Evolutionary conservation across 2,113 vertebrate genomes (phyloP).

Genomic region (Bos taurus): DNA sequence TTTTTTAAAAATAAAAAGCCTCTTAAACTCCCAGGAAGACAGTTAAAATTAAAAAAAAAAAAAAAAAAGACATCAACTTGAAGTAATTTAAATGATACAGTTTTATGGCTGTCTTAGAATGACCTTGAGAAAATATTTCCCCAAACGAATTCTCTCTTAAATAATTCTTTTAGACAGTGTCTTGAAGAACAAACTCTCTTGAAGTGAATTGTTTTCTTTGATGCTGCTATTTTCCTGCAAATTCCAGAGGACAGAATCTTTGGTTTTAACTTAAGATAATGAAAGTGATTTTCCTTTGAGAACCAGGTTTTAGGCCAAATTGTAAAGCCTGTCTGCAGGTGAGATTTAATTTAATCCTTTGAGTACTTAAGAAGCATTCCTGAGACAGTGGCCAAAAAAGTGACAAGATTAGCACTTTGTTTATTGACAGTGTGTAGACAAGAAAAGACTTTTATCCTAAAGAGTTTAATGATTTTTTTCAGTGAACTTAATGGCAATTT

Average conservation of each 20-base stretch:
- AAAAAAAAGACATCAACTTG: slow-evolving; percentile 36
- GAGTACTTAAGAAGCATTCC: slow-evolving; percentile 82
- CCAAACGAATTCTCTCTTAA: slow-evolving; percentile 42
- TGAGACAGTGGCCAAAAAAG: slow-evolving; percentile 75
- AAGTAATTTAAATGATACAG: slow-evolving; percentile 53
- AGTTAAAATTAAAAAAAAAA: slow-evolving; percentile 1
- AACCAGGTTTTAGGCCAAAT: slow-evolving; percentile 64
- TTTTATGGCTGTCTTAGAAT: slow-evolving; percentile 55
- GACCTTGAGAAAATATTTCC: slow-evolving; percentile 56
- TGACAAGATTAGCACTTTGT: slow-evolving; percentile 78
- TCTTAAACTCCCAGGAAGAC: not conserved
- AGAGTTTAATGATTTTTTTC: slow-evolving; percentile 65
- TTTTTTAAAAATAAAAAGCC: not conserved
- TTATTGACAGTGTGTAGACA: slow-evolving; percentile 73
- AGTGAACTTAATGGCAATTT: slow-evolving; percentile 50
- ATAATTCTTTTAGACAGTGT: slow-evolving; percentile 10
- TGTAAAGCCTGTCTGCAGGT: slow-evolving; percentile 78
- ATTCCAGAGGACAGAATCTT: slow-evolving; percentile 65
- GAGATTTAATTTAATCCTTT: slow-evolving; percentile 82
- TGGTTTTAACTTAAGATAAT: slow-evolving; percentile 77
- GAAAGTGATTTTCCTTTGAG: slow-evolving; percentile 79
- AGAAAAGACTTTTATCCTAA: slow-evolving; percentile 70
- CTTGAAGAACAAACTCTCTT: slow-evolving; percentile 57
- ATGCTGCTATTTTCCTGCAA: slow-evolving; percentile 67
- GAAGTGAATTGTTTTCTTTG: slow-evolving; percentile 57